Percentiles rank a stretch among this genome's conserved stretches.
Conservation (phyloP, 2,113 vertebrate genomes). For the Cochlearius cochlearius region DNA sequence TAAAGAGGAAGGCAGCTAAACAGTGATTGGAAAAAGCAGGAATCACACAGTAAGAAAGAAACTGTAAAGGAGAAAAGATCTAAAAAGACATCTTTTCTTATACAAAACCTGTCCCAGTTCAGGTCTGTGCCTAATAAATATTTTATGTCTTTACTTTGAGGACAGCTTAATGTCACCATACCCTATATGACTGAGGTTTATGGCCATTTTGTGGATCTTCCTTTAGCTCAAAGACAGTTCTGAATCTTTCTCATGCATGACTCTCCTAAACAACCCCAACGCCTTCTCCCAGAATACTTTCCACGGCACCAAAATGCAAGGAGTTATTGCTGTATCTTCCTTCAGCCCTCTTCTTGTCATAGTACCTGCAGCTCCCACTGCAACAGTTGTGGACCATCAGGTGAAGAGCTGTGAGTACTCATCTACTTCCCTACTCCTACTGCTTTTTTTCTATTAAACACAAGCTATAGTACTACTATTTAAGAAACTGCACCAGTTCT, state of each 20-base stretch:
- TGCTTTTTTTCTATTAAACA: neutral
- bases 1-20: neutral
- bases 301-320: neutral
- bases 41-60: neutral
- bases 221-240: neutral
- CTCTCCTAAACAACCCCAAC: neutral
- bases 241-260: neutral
- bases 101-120: neutral
- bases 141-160: neutral
- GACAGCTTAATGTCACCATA: neutral
- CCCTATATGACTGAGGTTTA: neutral
- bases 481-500: neutral
- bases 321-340: neutral
- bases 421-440: neutral
- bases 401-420: neutral
- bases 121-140: neutral
- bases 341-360: neutral
- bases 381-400: neutral
- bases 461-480: neutral
- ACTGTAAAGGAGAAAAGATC: neutral
- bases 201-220: neutral
- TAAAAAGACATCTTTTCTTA: neutral
- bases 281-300: neutral
- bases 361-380: neutral
- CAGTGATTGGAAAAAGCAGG: neutral